Evolutionary conservation across 2,888 invertebrate genomes (phyloP), one percentile per base, ranked within the genome.

Genomic region (Cyaniris semiargus): DNA sequence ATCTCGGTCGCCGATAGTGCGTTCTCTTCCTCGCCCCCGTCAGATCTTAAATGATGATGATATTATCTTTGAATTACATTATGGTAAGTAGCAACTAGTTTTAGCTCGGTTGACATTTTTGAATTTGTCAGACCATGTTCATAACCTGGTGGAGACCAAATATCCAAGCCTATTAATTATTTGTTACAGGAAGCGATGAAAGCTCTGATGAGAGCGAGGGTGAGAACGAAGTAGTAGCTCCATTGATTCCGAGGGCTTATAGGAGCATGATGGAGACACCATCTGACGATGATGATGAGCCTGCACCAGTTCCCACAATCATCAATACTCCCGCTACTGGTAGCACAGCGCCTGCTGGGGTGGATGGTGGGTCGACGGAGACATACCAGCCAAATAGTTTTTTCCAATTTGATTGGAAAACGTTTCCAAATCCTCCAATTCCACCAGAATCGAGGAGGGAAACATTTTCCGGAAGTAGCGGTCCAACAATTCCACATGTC

Each of bases 371-470:
- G 38, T 38, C 38, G 38, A 38, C 10, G 38, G 38, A 38, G 38
- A 10, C 38, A 10, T 38, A 38, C 38, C 38, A 38, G 38, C 38
- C 38, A 38, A 38, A 38, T 38, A 56, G 70, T 13, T 31, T 70
- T 31, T 70, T 7, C n/a, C 7, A 70, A 18, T 70, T 70, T 10
- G 70, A 70, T 70, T 70, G 34, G 70, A 31, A 15, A 15, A 10
- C 23, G 70, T 34, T 70, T 70, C 15, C 70, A 15, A 31, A 34
- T n/a, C 23, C 27, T 70, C 70, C 31, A 15, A 15, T 70, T 70
- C 38, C n/a, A 70, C 70, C 70, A 31, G 70, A 70, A 70, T 70
- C 21, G 70, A 70, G 70, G 27, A 31, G 70, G 27, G 70, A 70
- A 31, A 70, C 70, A 8, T 70, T 70, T 31, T 70, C 70, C 23